phyloP scores from a whole-genome alignment of 1,140 invertebrate genomes.

The Drosophila neocordata region DNA sequence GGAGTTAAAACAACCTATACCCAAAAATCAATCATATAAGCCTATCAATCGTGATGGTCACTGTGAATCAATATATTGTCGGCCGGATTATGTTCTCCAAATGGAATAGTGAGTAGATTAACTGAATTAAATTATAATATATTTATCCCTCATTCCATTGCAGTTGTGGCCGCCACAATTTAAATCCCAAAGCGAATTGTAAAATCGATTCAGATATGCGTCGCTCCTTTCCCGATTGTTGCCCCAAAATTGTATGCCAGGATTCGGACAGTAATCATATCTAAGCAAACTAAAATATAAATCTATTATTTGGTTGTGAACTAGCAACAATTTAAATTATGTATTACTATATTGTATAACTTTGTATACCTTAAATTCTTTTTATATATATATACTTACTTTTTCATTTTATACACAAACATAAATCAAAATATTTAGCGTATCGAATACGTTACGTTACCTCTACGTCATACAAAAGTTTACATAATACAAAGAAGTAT shows the following conservation, averaged over 20 bases:
- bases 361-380: neutral
- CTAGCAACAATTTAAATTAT: neutral
- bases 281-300: constrained; percentile 28
- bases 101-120: constrained; percentile 62
- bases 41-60: constrained; percentile 74
- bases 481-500: too few species aligned
- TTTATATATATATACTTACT: constrained; percentile 2
- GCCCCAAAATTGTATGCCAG: constrained; percentile 67
- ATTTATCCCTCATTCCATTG: neutral
- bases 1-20: constrained; percentile 73
- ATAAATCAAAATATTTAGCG: neutral
- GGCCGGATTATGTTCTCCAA: constrained; percentile 70
- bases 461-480: too few species aligned
- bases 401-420: neutral
- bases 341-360: neutral
- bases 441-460: too few species aligned
- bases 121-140: neutral
- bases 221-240: constrained; percentile 70
- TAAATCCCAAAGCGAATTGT: constrained; percentile 64
- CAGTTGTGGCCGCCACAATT: constrained; percentile 76
- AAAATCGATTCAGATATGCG: constrained; percentile 68
- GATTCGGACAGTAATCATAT: constrained; percentile 66
- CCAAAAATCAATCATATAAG: constrained; percentile 73
- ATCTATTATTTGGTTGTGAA: neutral
- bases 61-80: constrained; percentile 71